These are phyloP conservation scores for Hylomyscus alleni DNA, from an alignment of 2,797 vertebrate genomes.

Conservation along the genomic window DNA sequence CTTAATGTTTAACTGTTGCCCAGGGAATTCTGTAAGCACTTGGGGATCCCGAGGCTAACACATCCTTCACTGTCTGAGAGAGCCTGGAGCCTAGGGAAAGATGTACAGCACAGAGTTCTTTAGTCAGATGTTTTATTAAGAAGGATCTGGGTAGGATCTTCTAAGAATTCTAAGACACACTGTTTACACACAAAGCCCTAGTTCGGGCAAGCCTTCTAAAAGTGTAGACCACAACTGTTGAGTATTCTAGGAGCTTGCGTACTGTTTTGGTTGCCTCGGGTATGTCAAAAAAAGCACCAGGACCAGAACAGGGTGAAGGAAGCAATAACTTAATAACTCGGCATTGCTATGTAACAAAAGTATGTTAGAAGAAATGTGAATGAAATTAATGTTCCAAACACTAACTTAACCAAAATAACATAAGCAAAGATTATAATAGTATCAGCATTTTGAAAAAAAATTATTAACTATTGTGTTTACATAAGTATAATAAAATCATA, in stretches of 20 bases:
- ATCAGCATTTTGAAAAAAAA: neutral
- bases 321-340: neutral
- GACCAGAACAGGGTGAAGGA: neutral
- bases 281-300: neutral
- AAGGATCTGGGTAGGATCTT: neutral
- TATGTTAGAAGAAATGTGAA: constrained; percentile 23
- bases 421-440: neutral
- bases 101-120: neutral
- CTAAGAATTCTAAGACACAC: constrained; percentile 7
- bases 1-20: constrained; percentile 17
- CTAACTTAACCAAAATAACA: constrained; percentile 28
- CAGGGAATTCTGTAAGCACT: neutral
- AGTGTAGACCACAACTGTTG: neutral
- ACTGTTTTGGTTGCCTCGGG: neutral
- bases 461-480: neutral
- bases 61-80: neutral
- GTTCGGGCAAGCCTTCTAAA: constrained; percentile 37
- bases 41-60: neutral
- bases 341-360: neutral
- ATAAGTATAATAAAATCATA: neutral
- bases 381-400: neutral
- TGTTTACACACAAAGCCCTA: neutral
- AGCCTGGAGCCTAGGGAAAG: neutral
- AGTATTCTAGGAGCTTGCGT: neutral
- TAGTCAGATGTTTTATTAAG: constrained; percentile 10